These are phyloP conservation scores for Pangasius larnaudii DNA, from an alignment of 2,797 vertebrate genomes.

Conservation along the genomic window DNA sequence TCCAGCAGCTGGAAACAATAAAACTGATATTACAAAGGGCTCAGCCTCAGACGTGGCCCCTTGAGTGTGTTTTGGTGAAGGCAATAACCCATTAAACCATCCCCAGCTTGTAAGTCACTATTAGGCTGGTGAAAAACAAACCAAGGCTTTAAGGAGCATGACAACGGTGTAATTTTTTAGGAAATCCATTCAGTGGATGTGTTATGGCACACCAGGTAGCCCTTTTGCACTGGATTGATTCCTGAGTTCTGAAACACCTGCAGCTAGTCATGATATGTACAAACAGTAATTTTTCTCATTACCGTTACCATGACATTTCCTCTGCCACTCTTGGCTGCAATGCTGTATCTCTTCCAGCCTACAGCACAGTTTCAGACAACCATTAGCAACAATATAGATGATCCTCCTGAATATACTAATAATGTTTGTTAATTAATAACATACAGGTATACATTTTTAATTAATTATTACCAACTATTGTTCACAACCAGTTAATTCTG, in stretches of 20 bases:
- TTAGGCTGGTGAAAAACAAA: conserved; percentile 49
- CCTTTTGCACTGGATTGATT: conserved; percentile 6
- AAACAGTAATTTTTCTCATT: conserved; percentile 21
- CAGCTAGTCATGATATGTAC: background rate
- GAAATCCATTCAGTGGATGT: conserved; percentile 11
- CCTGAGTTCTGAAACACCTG: conserved; percentile 16
- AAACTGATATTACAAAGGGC: conserved; percentile 55
- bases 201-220: background rate
- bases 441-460: background rate
- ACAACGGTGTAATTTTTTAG: conserved; percentile 9
- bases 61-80: conserved; percentile 47
- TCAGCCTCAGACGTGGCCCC: conserved; percentile 46
- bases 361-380: background rate
- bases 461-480: background rate
- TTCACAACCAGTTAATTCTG: conserved; percentile 1
- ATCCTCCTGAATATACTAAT: background rate
- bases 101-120: conserved; percentile 47
- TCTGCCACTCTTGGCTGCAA: background rate
- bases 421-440: background rate
- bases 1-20: conserved; percentile 61
- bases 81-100: conserved; percentile 55
- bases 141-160: conserved; percentile 27
- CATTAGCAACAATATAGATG: background rate
- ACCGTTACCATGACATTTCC: background rate
- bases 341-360: background rate